phyloP scores from a whole-genome alignment of 2,113 vertebrate genomes.

The Noctilio leporinus region DNA sequence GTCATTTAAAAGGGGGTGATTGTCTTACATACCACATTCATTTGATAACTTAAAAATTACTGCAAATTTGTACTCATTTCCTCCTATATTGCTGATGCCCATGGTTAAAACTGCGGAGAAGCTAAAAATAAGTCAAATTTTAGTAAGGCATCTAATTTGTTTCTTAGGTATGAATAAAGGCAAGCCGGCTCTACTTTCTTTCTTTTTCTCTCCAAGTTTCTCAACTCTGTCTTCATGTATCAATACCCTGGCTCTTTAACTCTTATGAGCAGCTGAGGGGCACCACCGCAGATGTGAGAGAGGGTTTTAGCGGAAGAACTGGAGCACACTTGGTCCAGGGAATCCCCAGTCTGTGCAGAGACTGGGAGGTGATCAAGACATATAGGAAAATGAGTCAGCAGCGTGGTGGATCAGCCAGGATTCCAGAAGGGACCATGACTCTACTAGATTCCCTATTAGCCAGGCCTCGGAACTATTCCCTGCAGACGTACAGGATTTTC shows the following conservation, averaged over 20 bases:
- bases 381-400: not conserved
- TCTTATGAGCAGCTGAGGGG: not conserved
- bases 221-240: not conserved
- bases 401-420: not conserved
- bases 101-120: not conserved
- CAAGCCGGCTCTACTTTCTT: not conserved
- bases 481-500: not conserved
- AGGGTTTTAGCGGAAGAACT: not conserved
- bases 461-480: not conserved
- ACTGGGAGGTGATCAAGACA: not conserved
- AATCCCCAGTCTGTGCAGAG: not conserved
- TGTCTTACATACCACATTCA: not conserved
- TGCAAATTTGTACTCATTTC: not conserved
- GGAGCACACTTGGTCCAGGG: not conserved
- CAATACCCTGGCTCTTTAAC: not conserved
- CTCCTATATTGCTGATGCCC: not conserved
- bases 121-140: not conserved
- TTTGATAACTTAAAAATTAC: conserved; percentile 13
- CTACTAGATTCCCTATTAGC: not conserved
- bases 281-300: not conserved
- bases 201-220: not conserved
- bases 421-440: not conserved
- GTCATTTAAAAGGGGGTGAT: not conserved
- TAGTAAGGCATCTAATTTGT: not conserved
- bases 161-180: not conserved